Evolutionary conservation across 35 echinoderm and acorn worm genomes (phyloP), one percentile per base, ranked within the genome.

Genomic region (Lytechinus pictus): DNA sequence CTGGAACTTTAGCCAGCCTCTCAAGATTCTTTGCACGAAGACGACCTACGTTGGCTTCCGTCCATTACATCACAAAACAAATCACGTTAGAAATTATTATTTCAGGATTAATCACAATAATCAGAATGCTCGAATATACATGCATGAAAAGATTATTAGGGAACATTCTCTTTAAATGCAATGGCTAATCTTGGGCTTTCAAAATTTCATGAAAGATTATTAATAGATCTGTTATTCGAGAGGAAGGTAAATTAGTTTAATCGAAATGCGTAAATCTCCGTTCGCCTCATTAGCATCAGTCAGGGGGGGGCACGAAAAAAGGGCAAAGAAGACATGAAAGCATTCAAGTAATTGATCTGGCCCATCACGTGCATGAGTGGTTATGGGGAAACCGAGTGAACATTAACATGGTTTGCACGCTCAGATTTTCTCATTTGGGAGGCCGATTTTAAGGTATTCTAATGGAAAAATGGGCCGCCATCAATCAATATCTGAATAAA

Each of bases 331-430:
- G 66, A 79, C 66, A 79, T n/a, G 4, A 79, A 24, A 79, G 19
- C 66, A 79, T 79, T 79, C 19, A 24, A 79, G 66, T 79, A 79
- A 79, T 79, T 14, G 14, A 19, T 16, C 14, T 21, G 8, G 19
- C 4, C 66, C 7, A 79, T 79, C 66, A 79, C 66, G 4, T 79
- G 66, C 4, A n/a, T 79, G 21, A 79, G 66, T n/a, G 16, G 66
- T 79, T 79, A 79, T 79, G 66, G 21, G 66, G 66, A 79, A 79
- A 79, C 66, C 66, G n/a, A 79, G 66, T 79, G 66, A 79, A 79
- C 66, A 79, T 79, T 79, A 79, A 79, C 66, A 79, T 79, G 66
- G n/a, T 79, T 79, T 79, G 66, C 66, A 79, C 5, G 66, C 66
- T 79, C 66, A 79, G 16, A 79, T 79, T 79, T 79, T 79, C 16